These are phyloP conservation scores for Oreochromis niloticus DNA, from an alignment of 2,113 vertebrate genomes.

Conservation along the genomic window DNA sequence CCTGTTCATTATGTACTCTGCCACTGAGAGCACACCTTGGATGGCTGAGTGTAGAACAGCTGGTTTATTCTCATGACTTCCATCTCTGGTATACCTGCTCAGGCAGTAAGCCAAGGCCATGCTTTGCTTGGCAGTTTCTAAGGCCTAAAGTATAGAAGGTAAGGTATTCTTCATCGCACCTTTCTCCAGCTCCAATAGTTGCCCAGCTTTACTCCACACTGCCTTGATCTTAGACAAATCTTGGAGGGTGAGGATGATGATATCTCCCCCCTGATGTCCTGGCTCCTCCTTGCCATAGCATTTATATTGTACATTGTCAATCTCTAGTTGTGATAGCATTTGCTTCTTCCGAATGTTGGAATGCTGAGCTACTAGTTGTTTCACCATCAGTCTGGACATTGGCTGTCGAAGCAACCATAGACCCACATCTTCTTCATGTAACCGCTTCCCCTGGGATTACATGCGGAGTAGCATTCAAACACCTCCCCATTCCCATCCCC, in stretches of 20 bases:
- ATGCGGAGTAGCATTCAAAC: too few species aligned
- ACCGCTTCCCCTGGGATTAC: too few species aligned
- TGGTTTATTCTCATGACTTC: not conserved
- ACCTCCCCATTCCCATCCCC: too few species aligned
- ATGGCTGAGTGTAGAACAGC: not conserved
- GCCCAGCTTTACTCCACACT: not conserved
- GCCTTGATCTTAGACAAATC: not conserved
- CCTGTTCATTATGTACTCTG: not conserved
- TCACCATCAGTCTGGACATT: not conserved
- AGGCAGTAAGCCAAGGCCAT: not conserved
- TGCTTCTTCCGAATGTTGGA: not conserved
- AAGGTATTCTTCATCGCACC: not conserved
- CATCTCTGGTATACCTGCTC: not conserved
- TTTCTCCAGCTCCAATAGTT: not conserved
- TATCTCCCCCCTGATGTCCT: not conserved
- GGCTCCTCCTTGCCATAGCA: not conserved
- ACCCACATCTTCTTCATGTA: too few species aligned
- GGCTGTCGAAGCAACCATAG: not conserved
- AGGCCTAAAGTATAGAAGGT: not conserved
- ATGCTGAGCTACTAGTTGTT: not conserved
- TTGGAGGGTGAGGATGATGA: not conserved
- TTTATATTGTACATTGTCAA: fast-evolving
- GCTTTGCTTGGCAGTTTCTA: not conserved
- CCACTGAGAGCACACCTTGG: not conserved
- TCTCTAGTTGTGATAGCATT: not conserved